These are phyloP conservation scores for Semaprochilodus insignis DNA, from an alignment of 2,797 vertebrate genomes.

Conservation along the genomic window DNA sequence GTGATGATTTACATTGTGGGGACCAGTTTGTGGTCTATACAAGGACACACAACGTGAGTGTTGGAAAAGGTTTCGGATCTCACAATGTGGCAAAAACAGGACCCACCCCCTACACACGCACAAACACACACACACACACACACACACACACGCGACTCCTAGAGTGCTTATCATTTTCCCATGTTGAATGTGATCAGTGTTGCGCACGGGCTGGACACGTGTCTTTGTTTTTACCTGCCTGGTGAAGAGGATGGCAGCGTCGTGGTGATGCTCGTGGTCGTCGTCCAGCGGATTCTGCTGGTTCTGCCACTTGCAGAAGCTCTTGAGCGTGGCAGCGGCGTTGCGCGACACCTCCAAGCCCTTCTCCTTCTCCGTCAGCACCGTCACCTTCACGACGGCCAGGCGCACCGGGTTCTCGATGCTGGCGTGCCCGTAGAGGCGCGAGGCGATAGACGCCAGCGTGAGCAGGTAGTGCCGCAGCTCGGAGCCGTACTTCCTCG, in stretches of 20 bases:
- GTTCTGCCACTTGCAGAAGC: slow-evolving; percentile 98
- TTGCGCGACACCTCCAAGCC: slow-evolving; percentile 92
- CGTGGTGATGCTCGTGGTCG: slow-evolving; percentile 91
- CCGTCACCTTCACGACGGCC: slow-evolving; percentile 89
- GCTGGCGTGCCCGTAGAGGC: slow-evolving; percentile 94
- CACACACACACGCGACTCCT: neutral
- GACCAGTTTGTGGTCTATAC: too few relatives aligned
- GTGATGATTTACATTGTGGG: too few relatives aligned
- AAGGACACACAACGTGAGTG: too few relatives aligned
- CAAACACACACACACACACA: neutral
- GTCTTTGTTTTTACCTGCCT: slow-evolving; percentile 89
- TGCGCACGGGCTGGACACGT: too few relatives aligned
- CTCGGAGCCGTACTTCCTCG: slow-evolving; percentile 89
- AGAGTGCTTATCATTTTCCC: too few relatives aligned
- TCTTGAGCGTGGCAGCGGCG: slow-evolving; percentile 93
- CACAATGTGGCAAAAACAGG: too few relatives aligned
- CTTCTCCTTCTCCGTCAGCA: slow-evolving; percentile 86
- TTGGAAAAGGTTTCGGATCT: too few relatives aligned
- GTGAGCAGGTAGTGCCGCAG: slow-evolving; percentile 95
- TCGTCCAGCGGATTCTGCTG: slow-evolving; percentile 93
- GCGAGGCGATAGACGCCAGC: slow-evolving; percentile 92
- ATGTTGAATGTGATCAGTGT: too few relatives aligned
- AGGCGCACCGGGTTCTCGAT: slow-evolving; percentile 97
- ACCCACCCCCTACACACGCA: too few relatives aligned
- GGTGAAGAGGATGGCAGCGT: slow-evolving; percentile 97